Evolutionary conservation across 2,797 vertebrate genomes (phyloP), one percentile per base, ranked within the genome.

Genomic region (Salmo trutta): DNA sequence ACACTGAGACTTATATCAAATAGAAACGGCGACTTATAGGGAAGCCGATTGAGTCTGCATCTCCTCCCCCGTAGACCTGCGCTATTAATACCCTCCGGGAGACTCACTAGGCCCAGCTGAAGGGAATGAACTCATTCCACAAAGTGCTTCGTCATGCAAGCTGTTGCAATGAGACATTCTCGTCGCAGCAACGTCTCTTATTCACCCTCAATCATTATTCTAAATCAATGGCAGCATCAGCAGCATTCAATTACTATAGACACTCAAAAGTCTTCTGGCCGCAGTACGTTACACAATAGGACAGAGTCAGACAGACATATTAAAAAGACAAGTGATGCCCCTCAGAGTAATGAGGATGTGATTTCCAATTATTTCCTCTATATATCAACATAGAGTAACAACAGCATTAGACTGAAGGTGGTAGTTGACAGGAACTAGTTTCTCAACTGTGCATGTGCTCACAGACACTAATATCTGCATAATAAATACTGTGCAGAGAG

Each of bases 131-230:
- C 85, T 88, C 83, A 84, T 90, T 91, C 79, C 73, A 82, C 79
- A 90, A 86, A 91, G 84, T 90, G 89, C 90, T 89, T 89, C 21
- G 83, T 93, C 91, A 92, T 86, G 79, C 89, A 89, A 90, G 86
- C 91, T 83, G 74, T 83, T 80, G 83, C 83, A 75, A 78, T 74
- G 59, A 78, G 77, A 84, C 29, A 74, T 75, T 81, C 62, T 83
- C 8, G 1, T 24, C 70, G 29, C 41, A 47, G 71, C 75, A 21
- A 76, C 19, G 73, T 52, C 47, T 78, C 75, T 71, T 75, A 69
- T 68, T 82, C 74, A 75, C 71, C 47, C 64, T 47, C 14, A 47
- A 3, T 14, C 10, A 47, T 47, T 12, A 14, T 47, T 47, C 41
- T 14, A 59, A 72, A 84, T 84, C 69, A 72, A 79, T 80, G 47